Percentiles rank a stretch among this genome's conserved stretches.
These are phyloP conservation scores for Buphagus erythrorhynchus DNA, from an alignment of 2,797 vertebrate species.

Conservation along the genomic window DNA sequence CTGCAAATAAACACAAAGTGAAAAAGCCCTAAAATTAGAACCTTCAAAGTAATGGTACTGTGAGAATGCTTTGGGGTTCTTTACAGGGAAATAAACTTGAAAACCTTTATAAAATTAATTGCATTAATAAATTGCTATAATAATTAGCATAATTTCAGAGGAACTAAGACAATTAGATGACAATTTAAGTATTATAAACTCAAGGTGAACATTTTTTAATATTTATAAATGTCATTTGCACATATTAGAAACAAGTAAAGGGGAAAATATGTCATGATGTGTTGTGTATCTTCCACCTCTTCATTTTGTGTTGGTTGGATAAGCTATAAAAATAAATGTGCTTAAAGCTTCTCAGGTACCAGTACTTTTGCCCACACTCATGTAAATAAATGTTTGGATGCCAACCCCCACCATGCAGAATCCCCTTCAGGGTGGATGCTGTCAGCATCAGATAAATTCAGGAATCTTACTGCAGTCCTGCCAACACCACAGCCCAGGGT, in stretches of 20 bases:
- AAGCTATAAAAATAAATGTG: background rate
- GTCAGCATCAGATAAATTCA: background rate
- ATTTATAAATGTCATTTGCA: background rate
- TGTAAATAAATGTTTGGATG: background rate
- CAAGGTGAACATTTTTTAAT: background rate
- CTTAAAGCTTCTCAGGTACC: background rate
- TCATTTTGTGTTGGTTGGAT: background rate
- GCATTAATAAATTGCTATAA: background rate
- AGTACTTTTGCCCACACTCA: background rate
- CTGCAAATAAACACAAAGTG: background rate
- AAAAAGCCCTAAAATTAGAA: background rate
- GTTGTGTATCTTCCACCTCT: background rate
- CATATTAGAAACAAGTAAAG: background rate
- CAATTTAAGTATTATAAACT: background rate
- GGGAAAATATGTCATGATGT: background rate
- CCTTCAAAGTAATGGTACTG: background rate
- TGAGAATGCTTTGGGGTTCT: background rate
- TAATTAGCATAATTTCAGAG: background rate
- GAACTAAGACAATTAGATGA: background rate
- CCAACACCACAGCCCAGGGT: background rate
- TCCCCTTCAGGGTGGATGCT: background rate
- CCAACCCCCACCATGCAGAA: background rate
- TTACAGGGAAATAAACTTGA: background rate
- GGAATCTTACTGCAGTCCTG: background rate
- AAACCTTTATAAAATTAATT: background rate